Conservation (phyloP, 2,888 invertebrate genomes). For the Oligia strigilis region DNA sequence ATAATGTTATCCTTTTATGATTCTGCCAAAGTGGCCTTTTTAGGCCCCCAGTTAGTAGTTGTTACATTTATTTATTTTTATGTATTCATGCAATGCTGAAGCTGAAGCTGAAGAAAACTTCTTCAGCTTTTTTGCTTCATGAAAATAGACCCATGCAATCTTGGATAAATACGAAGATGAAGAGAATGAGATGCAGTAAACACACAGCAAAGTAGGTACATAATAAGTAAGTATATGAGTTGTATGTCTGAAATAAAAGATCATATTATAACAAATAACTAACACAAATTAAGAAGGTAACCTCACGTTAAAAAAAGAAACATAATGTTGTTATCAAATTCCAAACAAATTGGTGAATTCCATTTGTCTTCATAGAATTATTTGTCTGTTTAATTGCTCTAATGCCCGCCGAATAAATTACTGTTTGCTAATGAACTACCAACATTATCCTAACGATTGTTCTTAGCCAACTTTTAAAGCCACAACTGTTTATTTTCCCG, state of each 20-base stretch:
- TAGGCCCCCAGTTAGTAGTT: background rate
- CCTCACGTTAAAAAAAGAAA: background rate
- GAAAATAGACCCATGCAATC: background rate
- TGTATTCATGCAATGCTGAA: background rate
- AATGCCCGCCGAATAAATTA: conserved; percentile 67
- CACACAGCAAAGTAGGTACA: background rate
- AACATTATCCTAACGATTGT: conserved; percentile 78
- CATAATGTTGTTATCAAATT: background rate
- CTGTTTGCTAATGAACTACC: conserved; percentile 72
- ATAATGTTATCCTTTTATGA: too few relatives aligned
- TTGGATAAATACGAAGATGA: background rate
- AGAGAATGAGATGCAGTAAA: background rate
- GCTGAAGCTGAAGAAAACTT: too few relatives aligned
- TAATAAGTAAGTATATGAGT: background rate
- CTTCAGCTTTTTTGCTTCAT: background rate
- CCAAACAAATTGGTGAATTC: conserved; percentile 32
- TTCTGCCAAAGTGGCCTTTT: too few relatives aligned
- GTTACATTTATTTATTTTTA: background rate
- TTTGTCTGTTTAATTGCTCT: conserved; percentile 64
- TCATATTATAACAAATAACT: too few relatives aligned
- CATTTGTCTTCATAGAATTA: conserved; percentile 52
- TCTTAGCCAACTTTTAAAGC: conserved; percentile 76
- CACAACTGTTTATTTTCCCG: conserved; percentile 75
- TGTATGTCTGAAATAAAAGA: background rate
- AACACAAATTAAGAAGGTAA: background rate